Conservation (phyloP, 2,888 invertebrate genomes). For the Orchesella flavescens region DNA sequence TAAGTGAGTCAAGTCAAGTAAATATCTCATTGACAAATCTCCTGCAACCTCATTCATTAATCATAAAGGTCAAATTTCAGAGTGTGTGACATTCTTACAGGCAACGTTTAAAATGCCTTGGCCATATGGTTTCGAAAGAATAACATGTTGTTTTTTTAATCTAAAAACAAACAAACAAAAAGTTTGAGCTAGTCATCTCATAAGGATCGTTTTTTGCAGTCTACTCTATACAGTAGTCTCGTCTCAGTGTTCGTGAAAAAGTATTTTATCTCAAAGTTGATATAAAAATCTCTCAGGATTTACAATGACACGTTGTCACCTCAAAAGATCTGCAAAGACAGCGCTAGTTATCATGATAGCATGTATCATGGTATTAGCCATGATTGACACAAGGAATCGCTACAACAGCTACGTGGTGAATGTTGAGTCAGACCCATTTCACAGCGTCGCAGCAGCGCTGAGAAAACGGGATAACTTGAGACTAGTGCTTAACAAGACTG, state of each 20-base stretch:
- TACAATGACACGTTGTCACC: slow-evolving; percentile 56
- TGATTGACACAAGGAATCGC: slow-evolving; percentile 49
- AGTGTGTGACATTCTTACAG: too few relatives aligned
- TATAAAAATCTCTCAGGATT: not conserved
- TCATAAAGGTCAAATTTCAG: too few relatives aligned
- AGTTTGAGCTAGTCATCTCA: not conserved
- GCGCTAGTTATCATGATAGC: slow-evolving; percentile 50
- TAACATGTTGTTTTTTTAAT: not conserved
- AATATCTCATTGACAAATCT: too few relatives aligned
- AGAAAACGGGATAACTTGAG: not conserved
- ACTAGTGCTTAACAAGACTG: slow-evolving; percentile 37
- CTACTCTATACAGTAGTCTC: too few relatives aligned
- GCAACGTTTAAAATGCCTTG: too few relatives aligned
- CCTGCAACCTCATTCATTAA: too few relatives aligned
- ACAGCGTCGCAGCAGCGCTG: not conserved
- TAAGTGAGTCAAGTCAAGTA: too few relatives aligned
- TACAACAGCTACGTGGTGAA: slow-evolving; percentile 41
- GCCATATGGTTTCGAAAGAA: too few relatives aligned
- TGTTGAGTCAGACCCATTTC: slow-evolving; percentile 29
- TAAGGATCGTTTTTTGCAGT: too few relatives aligned
- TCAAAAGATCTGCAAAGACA: slow-evolving; percentile 58
- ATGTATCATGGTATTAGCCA: slow-evolving; percentile 50
- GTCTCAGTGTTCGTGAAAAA: not conserved
- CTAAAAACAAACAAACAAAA: not conserved
- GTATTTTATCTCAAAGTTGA: not conserved